Percentiles rank a stretch among this genome's conserved stretches.
phyloP scores from a whole-genome alignment of 2,113 vertebrate species.

The Neoarius graeffei region DNA sequence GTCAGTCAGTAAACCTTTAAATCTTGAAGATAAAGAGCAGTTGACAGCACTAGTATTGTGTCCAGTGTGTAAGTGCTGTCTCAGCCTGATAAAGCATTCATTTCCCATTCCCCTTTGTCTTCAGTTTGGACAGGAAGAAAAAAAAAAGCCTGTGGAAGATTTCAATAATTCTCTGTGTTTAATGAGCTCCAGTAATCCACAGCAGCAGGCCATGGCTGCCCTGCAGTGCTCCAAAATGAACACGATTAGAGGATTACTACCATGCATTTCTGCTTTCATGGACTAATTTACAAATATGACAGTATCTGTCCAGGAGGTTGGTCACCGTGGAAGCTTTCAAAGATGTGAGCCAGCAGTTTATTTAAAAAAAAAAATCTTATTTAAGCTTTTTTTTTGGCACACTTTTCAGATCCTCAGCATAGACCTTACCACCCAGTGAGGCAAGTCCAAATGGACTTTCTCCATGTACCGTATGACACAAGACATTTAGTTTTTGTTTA shows the following conservation, averaged over 20 bases:
- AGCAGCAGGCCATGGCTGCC: conserved; percentile 58
- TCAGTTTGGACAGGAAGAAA: conserved; percentile 63
- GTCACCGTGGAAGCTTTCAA: conserved; percentile 45
- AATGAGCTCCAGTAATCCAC: conserved; percentile 76
- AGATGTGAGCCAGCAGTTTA: conserved; percentile 53
- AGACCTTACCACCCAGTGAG: background rate
- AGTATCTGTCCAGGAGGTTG: conserved; percentile 58
- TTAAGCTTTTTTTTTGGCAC: conserved; percentile 29
- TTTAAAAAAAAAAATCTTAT: background rate
- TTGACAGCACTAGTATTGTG: conserved; percentile 69
- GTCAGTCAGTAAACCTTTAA: conserved; percentile 80
- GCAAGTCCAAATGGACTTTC: background rate
- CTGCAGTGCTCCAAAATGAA: conserved; percentile 65
- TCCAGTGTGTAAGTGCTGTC: conserved; percentile 66
- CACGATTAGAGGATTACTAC: conserved; percentile 73
- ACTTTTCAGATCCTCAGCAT: conserved; percentile 32
- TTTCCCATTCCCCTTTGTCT: conserved; percentile 75
- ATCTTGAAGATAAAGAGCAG: conserved; percentile 66
- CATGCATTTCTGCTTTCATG: conserved; percentile 65
- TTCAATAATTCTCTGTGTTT: conserved; percentile 74
- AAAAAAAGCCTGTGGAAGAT: conserved; percentile 66
- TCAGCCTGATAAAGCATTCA: conserved; percentile 72
- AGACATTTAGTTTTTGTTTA: background rate
- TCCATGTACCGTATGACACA: background rate
- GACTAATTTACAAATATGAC: conserved; percentile 68